phyloP scores from a whole-genome alignment of 2,113 vertebrate species.

The Anhinga rufa region DNA sequence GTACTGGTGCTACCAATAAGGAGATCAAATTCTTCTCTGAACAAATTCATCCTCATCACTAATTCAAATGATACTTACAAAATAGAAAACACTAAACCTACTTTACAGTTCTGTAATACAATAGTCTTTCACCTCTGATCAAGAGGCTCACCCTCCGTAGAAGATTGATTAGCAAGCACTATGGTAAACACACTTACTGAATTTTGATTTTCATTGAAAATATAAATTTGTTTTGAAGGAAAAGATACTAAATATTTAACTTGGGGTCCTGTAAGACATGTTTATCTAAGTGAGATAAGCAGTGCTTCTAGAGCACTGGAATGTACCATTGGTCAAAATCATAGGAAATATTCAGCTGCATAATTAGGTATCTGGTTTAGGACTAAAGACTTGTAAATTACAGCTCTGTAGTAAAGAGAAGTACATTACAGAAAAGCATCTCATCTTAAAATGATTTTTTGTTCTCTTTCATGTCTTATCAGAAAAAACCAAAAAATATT shows the following conservation, averaged over 20 bases:
- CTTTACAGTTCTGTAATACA: background rate
- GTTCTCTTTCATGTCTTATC: background rate
- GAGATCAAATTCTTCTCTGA: background rate
- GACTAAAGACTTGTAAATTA: background rate
- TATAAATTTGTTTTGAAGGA: background rate
- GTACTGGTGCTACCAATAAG: background rate
- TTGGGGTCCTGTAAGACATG: background rate
- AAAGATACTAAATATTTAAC: background rate
- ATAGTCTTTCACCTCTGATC: background rate
- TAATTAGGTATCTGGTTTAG: background rate
- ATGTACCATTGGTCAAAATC: background rate
- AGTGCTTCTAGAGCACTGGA: background rate
- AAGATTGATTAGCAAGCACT: background rate
- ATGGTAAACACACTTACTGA: background rate
- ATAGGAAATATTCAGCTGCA: background rate
- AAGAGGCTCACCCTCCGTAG: background rate
- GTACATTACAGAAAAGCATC: background rate
- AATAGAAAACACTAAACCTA: background rate
- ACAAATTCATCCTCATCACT: background rate
- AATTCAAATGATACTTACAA: background rate
- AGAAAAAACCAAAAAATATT: background rate
- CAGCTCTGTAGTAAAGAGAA: background rate
- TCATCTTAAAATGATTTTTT: background rate
- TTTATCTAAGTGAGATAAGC: background rate
- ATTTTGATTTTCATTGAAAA: background rate